A percentile compares a stretch with the other conserved stretches of the same genome.
phyloP scores from a whole-genome alignment of 2,797 vertebrate species.

The Sebastes itinus region DNA sequence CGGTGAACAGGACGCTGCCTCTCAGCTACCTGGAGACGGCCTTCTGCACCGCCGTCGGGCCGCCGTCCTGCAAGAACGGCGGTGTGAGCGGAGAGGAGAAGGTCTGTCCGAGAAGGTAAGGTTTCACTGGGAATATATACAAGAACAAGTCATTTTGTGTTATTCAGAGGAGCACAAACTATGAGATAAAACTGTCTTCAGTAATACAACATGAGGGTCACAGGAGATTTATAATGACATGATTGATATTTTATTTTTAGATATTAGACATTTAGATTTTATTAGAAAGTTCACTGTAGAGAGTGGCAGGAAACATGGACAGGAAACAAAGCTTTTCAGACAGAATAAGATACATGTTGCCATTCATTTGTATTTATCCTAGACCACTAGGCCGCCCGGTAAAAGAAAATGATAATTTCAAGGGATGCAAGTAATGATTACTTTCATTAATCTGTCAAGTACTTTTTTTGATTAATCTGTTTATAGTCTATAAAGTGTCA shows the following conservation, averaged over 20 bases:
- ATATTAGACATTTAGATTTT: not conserved
- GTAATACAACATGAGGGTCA: not conserved
- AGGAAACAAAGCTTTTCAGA: not conserved
- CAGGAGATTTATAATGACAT: not conserved
- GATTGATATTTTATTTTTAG: not conserved
- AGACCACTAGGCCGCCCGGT: no score
- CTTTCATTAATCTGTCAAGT: no score
- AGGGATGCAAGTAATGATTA: no score
- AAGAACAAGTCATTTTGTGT: not conserved
- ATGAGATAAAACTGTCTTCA: not conserved
- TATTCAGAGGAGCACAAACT: not conserved
- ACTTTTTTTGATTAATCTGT: no score
- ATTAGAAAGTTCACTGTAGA: not conserved
- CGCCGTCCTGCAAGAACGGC: conserved; percentile 74
- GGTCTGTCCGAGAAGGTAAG: conserved; percentile 79
- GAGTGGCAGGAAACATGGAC: not conserved
- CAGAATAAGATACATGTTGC: not conserved
- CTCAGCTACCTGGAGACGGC: conserved; percentile 89
- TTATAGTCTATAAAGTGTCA: no score
- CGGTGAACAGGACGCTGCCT: conserved; percentile 91
- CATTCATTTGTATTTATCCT: no score
- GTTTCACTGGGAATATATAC: no score
- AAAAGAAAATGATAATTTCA: no score
- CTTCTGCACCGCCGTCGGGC: conserved; percentile 76
- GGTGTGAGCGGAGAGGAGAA: conserved; percentile 80